Evolutionary conservation across 2,888 invertebrate genomes (phyloP), one percentile per base, ranked within the genome.

Genomic region (Rhingia rostrata): DNA sequence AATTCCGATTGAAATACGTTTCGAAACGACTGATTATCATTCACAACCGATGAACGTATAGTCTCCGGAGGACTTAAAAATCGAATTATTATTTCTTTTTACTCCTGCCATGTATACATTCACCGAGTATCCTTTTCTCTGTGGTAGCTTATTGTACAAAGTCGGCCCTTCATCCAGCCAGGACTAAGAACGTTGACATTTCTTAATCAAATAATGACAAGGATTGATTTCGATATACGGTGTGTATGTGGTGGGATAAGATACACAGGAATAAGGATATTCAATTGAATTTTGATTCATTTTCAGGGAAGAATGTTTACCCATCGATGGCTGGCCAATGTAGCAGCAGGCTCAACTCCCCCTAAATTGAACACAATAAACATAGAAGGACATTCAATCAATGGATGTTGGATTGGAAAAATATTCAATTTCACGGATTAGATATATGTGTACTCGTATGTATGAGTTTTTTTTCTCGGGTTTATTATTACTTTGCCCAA

Each of bases 171-270:
- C 53, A 54, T 14, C 54, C 14, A 22, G 22, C 22, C 22, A 22
- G 37, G 32, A 51, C 33, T 39, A 63, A 54, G 78, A 63, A 63
- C 43, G 66, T 73, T 53, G 79, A 73, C 66, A 49, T 67, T 73
- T 80, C 66, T 80, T 67, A 80, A 80, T 80, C 79, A 80, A 80
- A 80, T 73, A 80, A 73, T 73, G 79, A 80, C 79, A 73, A 67
- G 61, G 79, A 80, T 80, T 80, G 79, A 80, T 73, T 73, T 67
- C 73, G 66, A 39, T 61, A 22, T 51, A 63, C 4, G 12, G 3
- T 56, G 22, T 47, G 41, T n/a, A 61, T 69, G 67, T 43, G 53
- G 54, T 39, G 39, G 3, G 22, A n/a, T 9, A 45, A 39, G 45
- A 61, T 51, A 39, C 30, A 30, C 14, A 7, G 12, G 22, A 37